phyloP scores from a whole-genome alignment of 1,140 invertebrate species.

The Pinna nobilis region DNA sequence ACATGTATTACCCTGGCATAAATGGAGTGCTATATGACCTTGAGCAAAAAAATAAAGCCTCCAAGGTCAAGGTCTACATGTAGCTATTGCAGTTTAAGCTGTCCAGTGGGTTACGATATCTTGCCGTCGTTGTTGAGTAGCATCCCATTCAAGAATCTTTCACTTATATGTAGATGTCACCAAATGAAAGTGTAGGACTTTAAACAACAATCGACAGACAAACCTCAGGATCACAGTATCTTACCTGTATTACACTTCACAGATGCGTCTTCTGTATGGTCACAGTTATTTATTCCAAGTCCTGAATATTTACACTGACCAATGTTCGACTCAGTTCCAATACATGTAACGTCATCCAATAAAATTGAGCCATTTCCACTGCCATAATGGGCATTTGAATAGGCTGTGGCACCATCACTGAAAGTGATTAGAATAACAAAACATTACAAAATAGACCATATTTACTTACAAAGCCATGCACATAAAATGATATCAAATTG shows the following conservation, averaged over 20 bases:
- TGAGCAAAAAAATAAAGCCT: too few species aligned
- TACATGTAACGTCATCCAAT: conserved; percentile 84
- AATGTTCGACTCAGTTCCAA: conserved; percentile 82
- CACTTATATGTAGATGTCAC: neutral
- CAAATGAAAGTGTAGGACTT: neutral
- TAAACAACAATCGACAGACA: too few species aligned
- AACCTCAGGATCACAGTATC: neutral
- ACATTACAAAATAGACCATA: too few species aligned
- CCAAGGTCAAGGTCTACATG: neutral
- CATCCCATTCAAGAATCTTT: neutral
- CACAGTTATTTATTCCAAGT: conserved; percentile 85
- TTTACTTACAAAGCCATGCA: too few species aligned
- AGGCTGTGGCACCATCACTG: conserved; percentile 32
- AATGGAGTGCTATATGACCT: too few species aligned
- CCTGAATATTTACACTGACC: conserved; percentile 83
- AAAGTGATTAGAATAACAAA: neutral
- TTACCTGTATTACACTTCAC: conserved; percentile 57
- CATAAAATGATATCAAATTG: too few species aligned
- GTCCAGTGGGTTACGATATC: neutral
- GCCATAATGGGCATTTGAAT: conserved; percentile 31
- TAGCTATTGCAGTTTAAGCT: neutral
- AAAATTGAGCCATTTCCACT: conserved; percentile 70
- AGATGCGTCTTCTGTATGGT: conserved; percentile 79
- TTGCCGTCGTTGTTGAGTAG: neutral
- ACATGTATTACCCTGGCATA: too few species aligned